Evolutionary conservation across 2,888 invertebrate species (phyloP).

Genomic region (Ormyrus nitidulus): DNA sequence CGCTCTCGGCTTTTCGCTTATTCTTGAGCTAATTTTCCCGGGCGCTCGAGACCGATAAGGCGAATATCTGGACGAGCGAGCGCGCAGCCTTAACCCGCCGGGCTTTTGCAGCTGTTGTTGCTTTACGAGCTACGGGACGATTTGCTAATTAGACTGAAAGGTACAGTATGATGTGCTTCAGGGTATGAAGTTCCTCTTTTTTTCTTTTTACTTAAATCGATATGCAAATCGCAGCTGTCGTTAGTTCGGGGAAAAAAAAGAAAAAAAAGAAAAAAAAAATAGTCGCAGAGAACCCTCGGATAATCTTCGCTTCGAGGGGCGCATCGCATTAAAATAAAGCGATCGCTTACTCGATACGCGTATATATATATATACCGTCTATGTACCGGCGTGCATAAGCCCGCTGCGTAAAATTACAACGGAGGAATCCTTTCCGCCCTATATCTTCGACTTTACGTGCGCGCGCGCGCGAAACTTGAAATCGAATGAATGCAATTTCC

Average conservation of each 20-base stretch:
- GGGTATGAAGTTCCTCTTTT: too few species aligned
- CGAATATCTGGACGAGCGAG: not conserved
- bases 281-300: not conserved
- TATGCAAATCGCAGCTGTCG: too few species aligned
- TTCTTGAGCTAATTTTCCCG: conserved; percentile 29
- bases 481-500: conserved; percentile 51
- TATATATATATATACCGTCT: not conserved
- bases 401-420: conserved; percentile 43
- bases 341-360: conserved; percentile 1
- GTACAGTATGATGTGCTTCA: too few species aligned
- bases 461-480: conserved; percentile 10
- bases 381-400: conserved; percentile 14
- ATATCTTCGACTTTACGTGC: not conserved
- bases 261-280: conserved; percentile 10
- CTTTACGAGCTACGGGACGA: not conserved
- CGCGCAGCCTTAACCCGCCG: not conserved
- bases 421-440: conserved; percentile 24
- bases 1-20: not conserved
- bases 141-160: conserved; percentile 16
- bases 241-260: not conserved
- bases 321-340: conserved; percentile 40
- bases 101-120: conserved; percentile 23
- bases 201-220: too few species aligned
- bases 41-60: not conserved
- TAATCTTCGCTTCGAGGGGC: too few species aligned